Percentiles rank a stretch among this genome's conserved stretches.
These are phyloP conservation scores for Myrmophylax atrothorax DNA, from an alignment of 2,113 vertebrate species.

Conservation along the genomic window DNA sequence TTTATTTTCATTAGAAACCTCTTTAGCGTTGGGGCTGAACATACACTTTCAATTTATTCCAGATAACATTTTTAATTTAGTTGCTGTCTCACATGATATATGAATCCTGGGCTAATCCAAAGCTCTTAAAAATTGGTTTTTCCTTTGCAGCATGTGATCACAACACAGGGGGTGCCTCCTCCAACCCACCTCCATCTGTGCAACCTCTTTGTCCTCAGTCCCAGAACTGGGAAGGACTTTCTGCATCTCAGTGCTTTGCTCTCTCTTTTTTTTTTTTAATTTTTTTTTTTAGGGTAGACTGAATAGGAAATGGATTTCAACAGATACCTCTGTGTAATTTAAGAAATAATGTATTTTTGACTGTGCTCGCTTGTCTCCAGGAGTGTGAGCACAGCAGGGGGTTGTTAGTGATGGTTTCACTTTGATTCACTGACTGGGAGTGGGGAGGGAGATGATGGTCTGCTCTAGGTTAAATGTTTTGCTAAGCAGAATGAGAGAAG, in stretches of 20 bases:
- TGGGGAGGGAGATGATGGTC: not conserved
- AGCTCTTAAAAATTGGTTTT: not conserved
- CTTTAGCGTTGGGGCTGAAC: not conserved
- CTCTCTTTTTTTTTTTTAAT: not conserved
- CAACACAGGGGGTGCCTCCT: not conserved
- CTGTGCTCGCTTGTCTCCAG: not conserved
- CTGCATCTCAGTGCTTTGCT: not conserved
- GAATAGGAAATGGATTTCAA: not conserved
- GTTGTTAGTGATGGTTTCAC: not conserved
- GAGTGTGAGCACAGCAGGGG: not conserved
- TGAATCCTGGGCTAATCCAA: not conserved
- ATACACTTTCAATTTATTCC: slow-evolving; percentile 2
- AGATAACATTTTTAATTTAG: slow-evolving; percentile 18
- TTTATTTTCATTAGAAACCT: slow-evolving; percentile 21
- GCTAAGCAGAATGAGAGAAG: slow-evolving; percentile 45
- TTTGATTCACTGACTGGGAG: slow-evolving; percentile 2
- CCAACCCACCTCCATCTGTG: not conserved
- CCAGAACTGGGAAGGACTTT: not conserved
- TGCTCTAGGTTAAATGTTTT: slow-evolving; percentile 13
- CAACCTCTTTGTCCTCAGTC: not conserved
- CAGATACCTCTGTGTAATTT: not conserved
- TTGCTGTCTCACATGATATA: slow-evolving; percentile 4
- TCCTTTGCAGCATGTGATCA: not conserved
- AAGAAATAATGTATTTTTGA: not conserved
- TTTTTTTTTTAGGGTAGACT: not conserved